These are phyloP conservation scores for Lycia hirtaria DNA, from an alignment of 2,888 invertebrate species.

Conservation along the genomic window DNA sequence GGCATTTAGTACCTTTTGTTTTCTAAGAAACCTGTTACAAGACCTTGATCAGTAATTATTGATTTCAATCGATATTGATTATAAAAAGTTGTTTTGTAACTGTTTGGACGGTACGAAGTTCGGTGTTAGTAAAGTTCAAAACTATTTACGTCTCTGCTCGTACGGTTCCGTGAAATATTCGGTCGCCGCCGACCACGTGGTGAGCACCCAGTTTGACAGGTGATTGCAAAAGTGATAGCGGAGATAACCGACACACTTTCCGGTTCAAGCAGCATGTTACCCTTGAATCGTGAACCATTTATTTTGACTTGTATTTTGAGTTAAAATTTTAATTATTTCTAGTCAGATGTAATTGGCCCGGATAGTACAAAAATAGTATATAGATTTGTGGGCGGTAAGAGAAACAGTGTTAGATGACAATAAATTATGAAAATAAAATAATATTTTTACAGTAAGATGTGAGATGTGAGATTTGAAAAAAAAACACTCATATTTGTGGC, in stretches of 20 bases:
- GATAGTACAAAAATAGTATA: too few relatives aligned
- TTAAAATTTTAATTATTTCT: too few relatives aligned
- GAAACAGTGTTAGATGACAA: too few relatives aligned
- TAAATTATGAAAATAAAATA: too few relatives aligned
- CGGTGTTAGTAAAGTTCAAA: constrained; percentile 61
- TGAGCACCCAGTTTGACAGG: constrained; percentile 57
- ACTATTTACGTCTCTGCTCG: constrained; percentile 77
- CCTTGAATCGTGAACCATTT: too few relatives aligned
- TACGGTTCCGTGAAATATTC: constrained; percentile 58
- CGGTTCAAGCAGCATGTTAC: too few relatives aligned
- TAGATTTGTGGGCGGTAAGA: too few relatives aligned
- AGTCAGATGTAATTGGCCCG: too few relatives aligned
- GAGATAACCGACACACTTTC: constrained; percentile 20
- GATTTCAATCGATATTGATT: constrained; percentile 3
- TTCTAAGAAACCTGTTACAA: constrained; percentile 16
- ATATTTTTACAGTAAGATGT: too few relatives aligned
- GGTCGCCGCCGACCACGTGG: constrained; percentile 74
- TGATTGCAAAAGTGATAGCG: constrained; percentile 50
- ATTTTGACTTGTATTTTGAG: too few relatives aligned
- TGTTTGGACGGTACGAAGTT: constrained; percentile 53
- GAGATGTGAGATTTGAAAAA: too few relatives aligned
- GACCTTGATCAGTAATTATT: constrained; percentile 8
- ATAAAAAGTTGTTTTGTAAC: constrained; percentile 12
- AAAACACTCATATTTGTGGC: too few relatives aligned
- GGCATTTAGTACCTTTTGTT: neutral